Evolutionary conservation across 2,888 invertebrate genomes (phyloP), one percentile per base, ranked within the genome.

Genomic region (Alentia gelatinosa): DNA sequence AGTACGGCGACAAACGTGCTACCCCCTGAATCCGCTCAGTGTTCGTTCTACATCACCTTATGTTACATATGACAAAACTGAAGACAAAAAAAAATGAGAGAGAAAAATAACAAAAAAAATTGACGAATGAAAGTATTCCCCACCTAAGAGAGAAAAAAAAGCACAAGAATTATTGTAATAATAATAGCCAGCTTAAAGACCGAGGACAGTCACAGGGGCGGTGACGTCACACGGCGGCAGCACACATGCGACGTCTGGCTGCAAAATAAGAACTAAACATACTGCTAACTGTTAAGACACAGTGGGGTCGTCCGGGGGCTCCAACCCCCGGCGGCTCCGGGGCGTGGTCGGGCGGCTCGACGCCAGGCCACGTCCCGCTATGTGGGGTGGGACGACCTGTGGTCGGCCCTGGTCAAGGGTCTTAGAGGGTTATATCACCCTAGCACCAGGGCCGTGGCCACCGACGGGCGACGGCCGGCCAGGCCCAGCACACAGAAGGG

Each of bases 1-100:
- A 83, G 15, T 42, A 83, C n/a, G 83, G 86, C 86, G 39, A 79
- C 68, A 68, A 39, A 79, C 79, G 86, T 86, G 47, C 86, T 47
- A 47, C 42, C 30, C 33, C 86, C 86, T 19, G 42, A 86, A 86
- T 86, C 86, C 68, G 79, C 79, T 35, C 79, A 39, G 79, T 39
- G 15, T 35, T 23, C 39, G 15, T 79, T 15, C 39, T 37, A 68
- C 4, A n/a, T n/a, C n/a, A n/a, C 1, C 15, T 79, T 79, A 79
- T 79, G 39, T 79, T 35, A 79, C 37, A 79, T 19, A 39, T 12
- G 37, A 79, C 12, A 79, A 19, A n/a, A 63, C 15, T 35, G 23
- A 79, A 9, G 39, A 79, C 37, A 39, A n/a, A 63, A 79, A 47
- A 86, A 86, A 84, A 84, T 68, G 9, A 35, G 4, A 83, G 33